Evolutionary conservation across 2,888 invertebrate species (phyloP), one percentile per base, ranked within the genome.

Genomic region (Apamea epomidion): DNA sequence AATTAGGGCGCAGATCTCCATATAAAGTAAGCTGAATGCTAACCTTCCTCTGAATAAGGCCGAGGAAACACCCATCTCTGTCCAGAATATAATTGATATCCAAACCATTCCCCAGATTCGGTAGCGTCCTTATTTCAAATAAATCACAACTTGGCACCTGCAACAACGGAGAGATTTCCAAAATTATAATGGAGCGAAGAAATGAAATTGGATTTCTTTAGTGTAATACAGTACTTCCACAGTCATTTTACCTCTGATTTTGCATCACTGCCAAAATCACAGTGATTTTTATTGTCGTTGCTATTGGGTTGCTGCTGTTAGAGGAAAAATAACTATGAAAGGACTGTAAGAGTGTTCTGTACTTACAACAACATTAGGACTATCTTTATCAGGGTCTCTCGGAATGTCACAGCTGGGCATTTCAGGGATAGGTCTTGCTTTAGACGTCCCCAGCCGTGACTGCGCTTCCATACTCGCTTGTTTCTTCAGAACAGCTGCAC

Each of bases 141-240:
- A 98, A 91, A 93, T 98, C 98, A 87, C 98, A 97, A 79, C 97
- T 97, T 64, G 98, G 98, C 54, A 98, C 97, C 98, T 98, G 91
- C 29, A 93, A 83, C 8, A 79, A 48, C 37, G n/a, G 8, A 68
- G 42, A 58, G 29, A 32, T 37, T 70, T 71, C 5, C 25, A 25
- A 45, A 32, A 72, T 51, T 10, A 10, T 21, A 77, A 67, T 58
- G n/a, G 21, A 79, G 6, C 14, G 21, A 29, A 29, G 18, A 25
- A 60, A 67, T 58, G 4, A 67, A 80, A 37, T 18, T 48, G 7
- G 16, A 48, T 2, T 64, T 16, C 29, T 2, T 62, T 25, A 54
- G 21, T 58, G 42, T 37, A 51, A 18, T 18, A 21, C 51, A 51
- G 7, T 25, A 1, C 25, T 25, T 58, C 58, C 1, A 58, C 58